Conservation (phyloP, 2,888 invertebrate species). For the Apomyelois bistriatella region DNA sequence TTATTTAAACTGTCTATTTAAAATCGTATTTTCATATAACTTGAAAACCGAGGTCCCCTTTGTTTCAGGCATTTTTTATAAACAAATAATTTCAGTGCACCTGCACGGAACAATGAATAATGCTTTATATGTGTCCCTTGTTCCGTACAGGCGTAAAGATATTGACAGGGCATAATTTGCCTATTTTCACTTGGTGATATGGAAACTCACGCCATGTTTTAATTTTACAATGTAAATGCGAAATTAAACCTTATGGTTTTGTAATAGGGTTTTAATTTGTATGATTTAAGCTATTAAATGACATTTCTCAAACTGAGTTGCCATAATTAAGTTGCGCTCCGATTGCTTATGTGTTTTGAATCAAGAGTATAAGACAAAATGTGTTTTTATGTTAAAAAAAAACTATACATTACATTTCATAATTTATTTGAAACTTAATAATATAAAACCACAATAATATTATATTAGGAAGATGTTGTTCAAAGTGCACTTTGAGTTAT, state of each 20-base stretch:
- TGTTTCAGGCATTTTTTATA: neutral
- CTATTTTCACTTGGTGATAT: neutral
- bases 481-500: too few relatives aligned
- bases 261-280: neutral
- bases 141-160: neutral
- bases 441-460: too few relatives aligned
- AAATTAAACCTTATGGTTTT: neutral
- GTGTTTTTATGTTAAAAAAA: too few relatives aligned
- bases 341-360: neutral
- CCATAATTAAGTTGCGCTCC: neutral
- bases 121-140: constrained; percentile 16
- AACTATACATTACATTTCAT: too few relatives aligned
- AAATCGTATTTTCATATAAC: neutral
- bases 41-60: neutral
- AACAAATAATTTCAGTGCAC: neutral
- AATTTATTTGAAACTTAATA: too few relatives aligned
- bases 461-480: too few relatives aligned
- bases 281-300: neutral
- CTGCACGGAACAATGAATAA: neutral
- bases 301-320: neutral
- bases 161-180: neutral
- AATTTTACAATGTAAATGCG: neutral
- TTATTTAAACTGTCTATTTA: neutral
- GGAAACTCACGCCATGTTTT: neutral
- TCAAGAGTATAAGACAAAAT: too few relatives aligned